Percentiles rank a stretch among this genome's conserved stretches.
Conservation (phyloP, 2,888 invertebrate species). For the Ectropis crepuscularia region DNA sequence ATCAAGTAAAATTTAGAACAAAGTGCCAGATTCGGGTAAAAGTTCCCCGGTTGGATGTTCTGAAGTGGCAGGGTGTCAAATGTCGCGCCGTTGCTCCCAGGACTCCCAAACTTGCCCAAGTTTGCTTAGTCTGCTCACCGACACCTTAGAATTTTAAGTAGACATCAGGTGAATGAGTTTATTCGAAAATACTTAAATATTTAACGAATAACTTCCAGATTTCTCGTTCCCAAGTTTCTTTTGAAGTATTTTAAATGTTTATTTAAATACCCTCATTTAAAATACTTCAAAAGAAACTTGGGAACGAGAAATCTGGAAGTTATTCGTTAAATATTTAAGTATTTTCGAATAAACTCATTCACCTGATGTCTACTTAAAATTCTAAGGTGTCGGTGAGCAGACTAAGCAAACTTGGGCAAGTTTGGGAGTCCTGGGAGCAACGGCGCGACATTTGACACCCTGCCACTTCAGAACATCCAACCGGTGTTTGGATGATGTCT, state of each 20-base stretch:
- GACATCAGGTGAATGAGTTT: constrained; percentile 71
- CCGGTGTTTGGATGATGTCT: too few species aligned
- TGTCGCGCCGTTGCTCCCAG: constrained; percentile 56
- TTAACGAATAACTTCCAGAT: constrained; percentile 63
- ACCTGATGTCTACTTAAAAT: constrained; percentile 76
- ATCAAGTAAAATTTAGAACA: constrained; percentile 14
- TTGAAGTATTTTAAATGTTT: constrained; percentile 39
- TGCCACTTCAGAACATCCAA: constrained; percentile 58
- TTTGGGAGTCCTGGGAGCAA: constrained; percentile 60
- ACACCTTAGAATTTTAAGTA: constrained; percentile 76
- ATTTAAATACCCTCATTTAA: too few species aligned
- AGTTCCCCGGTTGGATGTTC: constrained; percentile 60
- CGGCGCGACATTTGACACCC: constrained; percentile 63
- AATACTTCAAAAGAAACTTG: constrained; percentile 50
- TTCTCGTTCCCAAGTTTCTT: constrained; percentile 58
- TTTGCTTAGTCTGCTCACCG: constrained; percentile 60
- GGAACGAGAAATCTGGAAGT: constrained; percentile 60
- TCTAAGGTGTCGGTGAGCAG: constrained; percentile 66
- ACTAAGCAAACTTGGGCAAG: constrained; percentile 62
- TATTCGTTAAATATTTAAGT: constrained; percentile 68
- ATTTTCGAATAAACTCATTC: constrained; percentile 67
- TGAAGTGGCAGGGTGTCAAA: constrained; percentile 65
- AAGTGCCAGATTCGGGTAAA: constrained; percentile 34
- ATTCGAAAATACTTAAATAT: constrained; percentile 67
- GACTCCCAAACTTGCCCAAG: constrained; percentile 61